Evolutionary conservation across 2,797 vertebrate genomes (phyloP), one percentile per base, ranked within the genome.

Genomic region (Amblyraja radiata): DNA sequence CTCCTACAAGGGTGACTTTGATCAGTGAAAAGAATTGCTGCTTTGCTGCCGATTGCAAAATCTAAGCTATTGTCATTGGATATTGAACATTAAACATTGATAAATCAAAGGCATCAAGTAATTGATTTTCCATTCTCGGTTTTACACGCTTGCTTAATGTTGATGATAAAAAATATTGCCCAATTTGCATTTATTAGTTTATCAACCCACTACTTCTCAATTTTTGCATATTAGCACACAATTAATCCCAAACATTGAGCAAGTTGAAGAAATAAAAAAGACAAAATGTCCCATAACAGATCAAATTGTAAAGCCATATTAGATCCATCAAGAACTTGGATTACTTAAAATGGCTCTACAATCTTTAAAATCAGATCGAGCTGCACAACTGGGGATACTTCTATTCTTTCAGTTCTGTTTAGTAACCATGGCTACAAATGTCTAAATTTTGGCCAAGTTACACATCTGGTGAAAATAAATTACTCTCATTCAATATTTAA

Each of bases 401-500:
- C 73, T 25, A 54, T 76, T 92, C 23, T 92, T 92, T 58, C 23
- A 92, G 39, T 76, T 7, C 39, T 28, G 39, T 23, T 28, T 10
- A 76, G 84, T 76, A 74, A 92, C 68, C 90, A 76, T 54, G 73
- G 71, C 11, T 46, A 92, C 90, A 92, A 54, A 90, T 13, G 36
- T 7, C 21, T 16, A 73, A 91, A 90, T 36, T 73, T 36, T 73
- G 36, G 68, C 88, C 65, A 23, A 73, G 88, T 90, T 73, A 91
- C 39, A 91, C 90, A 91, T 91, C 90, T 91, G 90, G 65, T 74
- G 23, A 28, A 74, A 58, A 58, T 76, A 76, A 92, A 16, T 76
- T 92, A 54, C 36, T 92, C 74, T n/a, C 71, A 76, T 46, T 76
- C 36, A 54, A 73, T 76, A 76, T 92, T 74, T 21, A 73, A 91